Percentiles rank a stretch among this genome's conserved stretches.
Conservation (phyloP, 2,888 invertebrate genomes). For the Glaucopsyche alexis region DNA sequence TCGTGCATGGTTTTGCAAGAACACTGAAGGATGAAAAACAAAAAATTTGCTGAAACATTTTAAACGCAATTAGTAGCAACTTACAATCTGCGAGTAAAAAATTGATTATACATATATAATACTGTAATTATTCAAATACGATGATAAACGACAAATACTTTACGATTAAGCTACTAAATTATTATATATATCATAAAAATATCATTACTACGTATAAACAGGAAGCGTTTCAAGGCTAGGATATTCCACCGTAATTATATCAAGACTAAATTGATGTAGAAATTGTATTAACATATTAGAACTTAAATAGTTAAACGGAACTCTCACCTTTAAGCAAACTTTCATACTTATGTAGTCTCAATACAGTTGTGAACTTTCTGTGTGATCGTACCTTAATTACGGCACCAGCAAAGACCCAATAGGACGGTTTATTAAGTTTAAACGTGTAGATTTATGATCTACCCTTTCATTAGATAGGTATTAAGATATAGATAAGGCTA, state of each 20-base stretch:
- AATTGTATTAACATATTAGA: constrained; percentile 65
- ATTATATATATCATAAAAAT: too few relatives aligned
- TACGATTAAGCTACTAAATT: too few relatives aligned
- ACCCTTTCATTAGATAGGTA: constrained; percentile 79
- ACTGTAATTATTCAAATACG: too few relatives aligned
- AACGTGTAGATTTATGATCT: constrained; percentile 77
- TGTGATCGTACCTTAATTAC: constrained; percentile 76
- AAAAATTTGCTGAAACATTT: neutral
- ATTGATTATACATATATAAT: too few relatives aligned
- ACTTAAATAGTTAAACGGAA: constrained; percentile 57
- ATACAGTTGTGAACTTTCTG: constrained; percentile 73
- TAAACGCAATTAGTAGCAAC: neutral
- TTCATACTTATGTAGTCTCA: constrained; percentile 72
- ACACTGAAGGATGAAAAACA: neutral
- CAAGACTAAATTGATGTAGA: constrained; percentile 44
- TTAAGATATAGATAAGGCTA: constrained; percentile 74
- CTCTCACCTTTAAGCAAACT: constrained; percentile 68
- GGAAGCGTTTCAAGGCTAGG: constrained; percentile 27
- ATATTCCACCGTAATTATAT: constrained; percentile 39
- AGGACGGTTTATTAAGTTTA: constrained; percentile 72
- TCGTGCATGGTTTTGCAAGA: neutral
- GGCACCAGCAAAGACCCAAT: constrained; percentile 60
- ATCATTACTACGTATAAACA: neutral
- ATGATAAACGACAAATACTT: too few relatives aligned
- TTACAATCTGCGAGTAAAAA: too few relatives aligned